Conservation (phyloP, 2,888 invertebrate genomes). For the Mythimna vitellina region DNA sequence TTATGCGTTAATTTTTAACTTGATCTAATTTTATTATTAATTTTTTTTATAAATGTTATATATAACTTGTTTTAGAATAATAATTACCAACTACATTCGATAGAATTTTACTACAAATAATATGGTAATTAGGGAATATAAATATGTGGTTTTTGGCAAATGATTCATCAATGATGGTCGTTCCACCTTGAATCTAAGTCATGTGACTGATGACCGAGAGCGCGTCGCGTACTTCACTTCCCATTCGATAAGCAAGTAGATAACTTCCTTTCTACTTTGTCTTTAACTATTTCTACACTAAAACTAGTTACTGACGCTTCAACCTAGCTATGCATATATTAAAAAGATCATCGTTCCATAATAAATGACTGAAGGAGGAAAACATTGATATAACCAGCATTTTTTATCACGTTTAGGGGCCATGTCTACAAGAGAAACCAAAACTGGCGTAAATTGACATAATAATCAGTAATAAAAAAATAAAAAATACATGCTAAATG, state of each 20-base stretch:
- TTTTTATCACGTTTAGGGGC: slow-evolving; percentile 10
- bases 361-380: slow-evolving; percentile 14
- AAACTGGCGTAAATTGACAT: slow-evolving; percentile 22
- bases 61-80: not conserved
- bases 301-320: slow-evolving; percentile 16
- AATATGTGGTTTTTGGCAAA: slow-evolving; percentile 46
- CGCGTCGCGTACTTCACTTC: slow-evolving; percentile 41
- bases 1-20: not conserved
- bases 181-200: slow-evolving; percentile 77
- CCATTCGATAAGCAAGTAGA: slow-evolving; percentile 46
- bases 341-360: slow-evolving; percentile 27
- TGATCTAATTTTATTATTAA: not conserved
- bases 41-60: not conserved
- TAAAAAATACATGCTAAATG: not conserved
- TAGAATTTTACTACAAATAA: not conserved
- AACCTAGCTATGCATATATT: slow-evolving; percentile 12
- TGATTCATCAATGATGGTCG: slow-evolving; percentile 57
- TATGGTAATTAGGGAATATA: slow-evolving; percentile 24
- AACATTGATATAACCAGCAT: slow-evolving; percentile 19
- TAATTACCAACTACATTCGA: not conserved
- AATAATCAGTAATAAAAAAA: slow-evolving; percentile 25
- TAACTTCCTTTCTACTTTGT: slow-evolving; percentile 40
- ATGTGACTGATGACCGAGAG: slow-evolving; percentile 70
- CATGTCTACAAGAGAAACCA: slow-evolving; percentile 11
- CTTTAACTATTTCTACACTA: slow-evolving; percentile 15